Conservation (phyloP, 2,113 vertebrate genomes). For the Lanius collurio region DNA sequence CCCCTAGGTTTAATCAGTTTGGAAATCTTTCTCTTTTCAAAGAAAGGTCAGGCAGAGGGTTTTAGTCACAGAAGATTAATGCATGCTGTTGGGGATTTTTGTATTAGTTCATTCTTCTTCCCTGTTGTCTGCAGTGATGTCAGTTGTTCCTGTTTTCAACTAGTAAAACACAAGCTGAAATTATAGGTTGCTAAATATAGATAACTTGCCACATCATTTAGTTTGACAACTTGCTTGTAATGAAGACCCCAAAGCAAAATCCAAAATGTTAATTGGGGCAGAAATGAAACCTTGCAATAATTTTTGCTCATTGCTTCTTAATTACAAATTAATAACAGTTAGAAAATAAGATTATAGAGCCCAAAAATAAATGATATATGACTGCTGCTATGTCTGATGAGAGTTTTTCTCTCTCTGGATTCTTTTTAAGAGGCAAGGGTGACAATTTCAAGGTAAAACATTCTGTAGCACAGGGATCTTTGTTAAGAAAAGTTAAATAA, state of each 20-base stretch:
- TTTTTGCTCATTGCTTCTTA: constrained; percentile 27
- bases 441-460: neutral
- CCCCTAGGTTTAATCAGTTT: neutral
- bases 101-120: constrained; percentile 33
- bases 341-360: constrained; percentile 6
- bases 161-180: constrained; percentile 47
- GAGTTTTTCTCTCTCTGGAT: neutral
- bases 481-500: neutral
- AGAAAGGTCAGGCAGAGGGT: neutral
- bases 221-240: constrained; percentile 44
- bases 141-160: constrained; percentile 11
- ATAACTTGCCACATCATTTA: constrained; percentile 45
- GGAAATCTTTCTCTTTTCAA: neutral
- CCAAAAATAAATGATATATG: neutral
- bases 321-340: neutral
- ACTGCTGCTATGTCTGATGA: neutral
- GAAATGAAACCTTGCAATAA: constrained; percentile 38
- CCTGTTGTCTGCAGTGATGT: neutral
- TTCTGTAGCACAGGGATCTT: neutral
- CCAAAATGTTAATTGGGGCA: constrained; percentile 46
- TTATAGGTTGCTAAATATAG: constrained; percentile 51
- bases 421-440: neutral
- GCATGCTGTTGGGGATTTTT: neutral
- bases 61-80: constrained; percentile 26
- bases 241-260: constrained; percentile 53